A percentile compares a stretch with the other conserved stretches of the same genome.
Conservation (phyloP, 2,888 invertebrate genomes). For the Argynnis bischoffii region DNA sequence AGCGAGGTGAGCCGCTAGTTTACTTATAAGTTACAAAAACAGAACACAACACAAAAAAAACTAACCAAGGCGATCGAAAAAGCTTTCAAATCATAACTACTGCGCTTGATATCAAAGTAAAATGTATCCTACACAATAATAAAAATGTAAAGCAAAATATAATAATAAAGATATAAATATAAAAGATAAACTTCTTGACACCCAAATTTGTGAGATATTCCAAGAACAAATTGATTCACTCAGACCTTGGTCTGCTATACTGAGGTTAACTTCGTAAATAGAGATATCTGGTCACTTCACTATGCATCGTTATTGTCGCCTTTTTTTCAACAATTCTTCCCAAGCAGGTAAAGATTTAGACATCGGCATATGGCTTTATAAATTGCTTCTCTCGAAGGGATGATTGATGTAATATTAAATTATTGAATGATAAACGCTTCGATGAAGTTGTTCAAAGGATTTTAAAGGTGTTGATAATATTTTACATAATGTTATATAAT, state of each 20-base stretch:
- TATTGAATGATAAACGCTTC: conserved; percentile 60
- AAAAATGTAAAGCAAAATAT: conserved; percentile 8
- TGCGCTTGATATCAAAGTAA: conserved; percentile 5
- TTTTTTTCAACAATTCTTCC: conserved; percentile 57
- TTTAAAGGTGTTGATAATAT: conserved; percentile 52
- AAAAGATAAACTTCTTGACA: conserved; percentile 53
- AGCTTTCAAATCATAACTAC: not conserved
- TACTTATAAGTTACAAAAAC: no score
- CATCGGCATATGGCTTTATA: conserved; percentile 60
- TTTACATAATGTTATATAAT: conserved; percentile 47
- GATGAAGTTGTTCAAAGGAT: conserved; percentile 53
- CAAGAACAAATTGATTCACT: conserved; percentile 53
- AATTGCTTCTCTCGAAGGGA: conserved; percentile 65
- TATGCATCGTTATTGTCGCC: conserved; percentile 70
- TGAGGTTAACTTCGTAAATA: conserved; percentile 64
- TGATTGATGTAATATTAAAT: conserved; percentile 73
- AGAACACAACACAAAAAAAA: no score
- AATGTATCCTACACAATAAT: not conserved
- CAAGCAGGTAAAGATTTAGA: conserved; percentile 65
- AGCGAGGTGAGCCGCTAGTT: no score
- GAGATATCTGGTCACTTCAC: conserved; percentile 73
- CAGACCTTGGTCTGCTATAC: conserved; percentile 29
- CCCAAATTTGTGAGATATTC: conserved; percentile 46
- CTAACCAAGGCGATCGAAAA: no score
- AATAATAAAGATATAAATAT: conserved; percentile 54